These are phyloP conservation scores for Anticlea derivata DNA, from an alignment of 2,888 invertebrate species.

Conservation along the genomic window DNA sequence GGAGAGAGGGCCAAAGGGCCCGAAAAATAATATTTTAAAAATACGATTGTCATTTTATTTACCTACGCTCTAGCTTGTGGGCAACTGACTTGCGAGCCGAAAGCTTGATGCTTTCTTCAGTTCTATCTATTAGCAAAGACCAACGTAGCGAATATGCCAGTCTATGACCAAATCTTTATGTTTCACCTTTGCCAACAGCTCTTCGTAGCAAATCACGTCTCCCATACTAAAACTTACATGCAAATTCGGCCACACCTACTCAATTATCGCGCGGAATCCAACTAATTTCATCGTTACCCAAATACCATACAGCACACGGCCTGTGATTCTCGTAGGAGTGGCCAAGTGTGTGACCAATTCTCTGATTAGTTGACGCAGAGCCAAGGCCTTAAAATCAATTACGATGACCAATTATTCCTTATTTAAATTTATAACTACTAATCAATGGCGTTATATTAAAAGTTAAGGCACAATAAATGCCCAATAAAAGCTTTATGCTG, in stretches of 20 bases:
- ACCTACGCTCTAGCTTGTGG: no score
- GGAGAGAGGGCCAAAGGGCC: no score
- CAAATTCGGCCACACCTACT: constrained; percentile 20
- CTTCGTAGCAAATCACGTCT: neutral
- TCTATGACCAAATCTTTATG: neutral
- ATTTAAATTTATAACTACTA: constrained; percentile 27
- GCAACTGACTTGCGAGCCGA: no score
- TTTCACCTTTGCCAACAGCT: neutral
- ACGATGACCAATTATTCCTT: constrained; percentile 18
- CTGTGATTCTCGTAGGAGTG: constrained; percentile 19
- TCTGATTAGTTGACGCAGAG: constrained; percentile 10
- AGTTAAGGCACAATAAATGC: constrained; percentile 30
- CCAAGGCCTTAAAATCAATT: constrained; percentile 22
- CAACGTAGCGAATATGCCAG: no score
- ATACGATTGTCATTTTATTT: no score
- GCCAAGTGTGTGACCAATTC: constrained; percentile 17
- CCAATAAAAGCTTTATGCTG: constrained; percentile 31
- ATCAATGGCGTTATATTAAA: constrained; percentile 31
- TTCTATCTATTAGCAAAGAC: no score
- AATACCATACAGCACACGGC: constrained; percentile 14
- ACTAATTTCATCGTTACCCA: constrained; percentile 13
- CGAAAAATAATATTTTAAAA: no score
- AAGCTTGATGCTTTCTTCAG: no score
- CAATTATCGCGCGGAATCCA: constrained; percentile 12
- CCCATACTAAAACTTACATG: neutral